phyloP scores from a whole-genome alignment of 1,140 invertebrate genomes.

The Sitobion miscanthi region DNA sequence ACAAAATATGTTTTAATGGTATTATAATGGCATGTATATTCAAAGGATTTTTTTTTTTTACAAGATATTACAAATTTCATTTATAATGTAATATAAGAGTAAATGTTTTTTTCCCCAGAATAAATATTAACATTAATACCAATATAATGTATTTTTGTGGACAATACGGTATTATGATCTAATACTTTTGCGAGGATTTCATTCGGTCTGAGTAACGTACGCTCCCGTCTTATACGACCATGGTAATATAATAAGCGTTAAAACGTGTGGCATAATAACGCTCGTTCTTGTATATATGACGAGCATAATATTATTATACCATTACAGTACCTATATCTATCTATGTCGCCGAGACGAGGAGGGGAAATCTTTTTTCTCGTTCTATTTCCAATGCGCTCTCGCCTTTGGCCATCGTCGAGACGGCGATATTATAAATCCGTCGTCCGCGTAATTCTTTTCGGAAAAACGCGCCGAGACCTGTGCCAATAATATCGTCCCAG shows the following conservation, averaged over 20 bases:
- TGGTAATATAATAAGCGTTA: no score
- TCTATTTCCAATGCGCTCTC: background rate
- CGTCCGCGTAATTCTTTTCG: background rate
- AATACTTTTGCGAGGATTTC: background rate
- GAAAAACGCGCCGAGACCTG: background rate
- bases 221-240: background rate
- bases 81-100: background rate
- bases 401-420: constrained; percentile 2
- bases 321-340: background rate
- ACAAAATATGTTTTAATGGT: background rate
- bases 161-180: background rate
- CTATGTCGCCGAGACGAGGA: background rate
- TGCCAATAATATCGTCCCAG: constrained; percentile 6
- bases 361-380: background rate
- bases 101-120: background rate
- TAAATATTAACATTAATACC: background rate
- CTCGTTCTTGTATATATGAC: no score
- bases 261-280: no score
- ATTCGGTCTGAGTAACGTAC: background rate
- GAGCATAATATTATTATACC: background rate
- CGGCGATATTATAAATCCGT: constrained; percentile 32
- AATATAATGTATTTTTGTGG: background rate
- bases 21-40: background rate
- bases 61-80: background rate
- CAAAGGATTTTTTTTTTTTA: background rate